A percentile compares a stretch with the other conserved stretches of the same genome.
These are phyloP conservation scores for Tenthredo notha DNA, from an alignment of 2,888 invertebrate genomes.

Conservation along the genomic window DNA sequence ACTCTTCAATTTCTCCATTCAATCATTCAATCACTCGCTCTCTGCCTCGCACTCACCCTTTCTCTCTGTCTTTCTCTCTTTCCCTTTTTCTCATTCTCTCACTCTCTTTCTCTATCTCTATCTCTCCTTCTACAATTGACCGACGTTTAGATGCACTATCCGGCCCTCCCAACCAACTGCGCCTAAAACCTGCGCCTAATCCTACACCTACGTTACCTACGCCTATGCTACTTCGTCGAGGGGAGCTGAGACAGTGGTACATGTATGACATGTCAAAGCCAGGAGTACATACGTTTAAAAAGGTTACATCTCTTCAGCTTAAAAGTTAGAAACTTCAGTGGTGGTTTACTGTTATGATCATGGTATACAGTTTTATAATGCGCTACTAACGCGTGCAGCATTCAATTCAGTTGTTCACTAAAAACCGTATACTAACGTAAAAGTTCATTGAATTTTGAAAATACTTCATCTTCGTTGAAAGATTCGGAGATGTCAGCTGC, in stretches of 20 bases:
- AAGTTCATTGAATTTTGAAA: neutral
- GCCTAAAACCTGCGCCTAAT: conserved; percentile 18
- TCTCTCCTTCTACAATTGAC: conserved; percentile 4
- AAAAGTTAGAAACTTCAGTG: neutral
- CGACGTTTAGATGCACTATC: conserved; percentile 13
- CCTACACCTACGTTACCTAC: conserved; percentile 28
- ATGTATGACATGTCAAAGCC: conserved; percentile 17
- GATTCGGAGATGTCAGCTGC: neutral
- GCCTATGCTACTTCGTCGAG: conserved; percentile 20
- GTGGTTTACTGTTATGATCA: neutral
- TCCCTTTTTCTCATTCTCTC: neutral
- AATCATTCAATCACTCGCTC: conserved; percentile 4
- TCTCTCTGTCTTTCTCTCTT: neutral
- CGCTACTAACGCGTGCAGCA: neutral
- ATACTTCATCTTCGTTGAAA: neutral
- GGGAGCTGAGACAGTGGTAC: conserved; percentile 30
- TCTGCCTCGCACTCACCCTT: neutral
- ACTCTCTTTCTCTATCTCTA: neutral
- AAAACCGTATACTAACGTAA: neutral
- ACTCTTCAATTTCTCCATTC: neutral
- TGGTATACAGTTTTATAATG: neutral
- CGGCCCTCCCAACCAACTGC: conserved; percentile 15
- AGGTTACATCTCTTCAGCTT: neutral
- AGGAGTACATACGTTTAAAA: neutral
- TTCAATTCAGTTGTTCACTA: neutral